Percentiles rank a stretch among this genome's conserved stretches.
Conservation (phyloP, 2,113 vertebrate genomes). For the Electrona antarctica region DNA sequence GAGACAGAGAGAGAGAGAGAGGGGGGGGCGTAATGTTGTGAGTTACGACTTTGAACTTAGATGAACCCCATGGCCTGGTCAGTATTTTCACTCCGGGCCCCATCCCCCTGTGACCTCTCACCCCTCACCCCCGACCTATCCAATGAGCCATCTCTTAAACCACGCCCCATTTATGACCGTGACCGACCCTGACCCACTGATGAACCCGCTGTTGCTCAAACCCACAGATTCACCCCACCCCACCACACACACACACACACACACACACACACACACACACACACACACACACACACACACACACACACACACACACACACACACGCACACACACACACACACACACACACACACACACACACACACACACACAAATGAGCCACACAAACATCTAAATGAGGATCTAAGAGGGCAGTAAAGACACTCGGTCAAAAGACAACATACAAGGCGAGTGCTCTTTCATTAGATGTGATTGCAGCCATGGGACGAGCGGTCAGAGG, state of each 20-base stretch:
- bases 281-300: slow-evolving; percentile 6
- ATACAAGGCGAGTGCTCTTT: slow-evolving; percentile 18
- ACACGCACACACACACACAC: neutral
- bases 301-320: slow-evolving; percentile 1
- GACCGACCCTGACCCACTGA: slow-evolving; percentile 68
- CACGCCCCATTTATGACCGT: slow-evolving; percentile 62
- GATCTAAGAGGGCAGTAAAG: slow-evolving; percentile 35
- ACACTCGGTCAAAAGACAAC: slow-evolving; percentile 23
- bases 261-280: slow-evolving; percentile 19
- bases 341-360: slow-evolving; percentile 4
- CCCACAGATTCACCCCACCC: too few species aligned
- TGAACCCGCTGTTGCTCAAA: slow-evolving; percentile 59
- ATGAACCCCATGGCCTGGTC: slow-evolving; percentile 55
- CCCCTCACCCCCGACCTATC: slow-evolving; percentile 51
- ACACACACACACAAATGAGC: slow-evolving; percentile 11
- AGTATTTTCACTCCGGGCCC: slow-evolving; percentile 56
- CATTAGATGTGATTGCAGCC: slow-evolving; percentile 33
- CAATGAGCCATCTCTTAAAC: slow-evolving; percentile 60
- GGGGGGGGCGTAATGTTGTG: slow-evolving; percentile 39
- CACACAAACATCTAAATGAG: neutral
- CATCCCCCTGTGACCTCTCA: slow-evolving; percentile 52
- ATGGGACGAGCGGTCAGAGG: slow-evolving; percentile 31
- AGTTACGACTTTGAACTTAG: slow-evolving; percentile 73
- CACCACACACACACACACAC: slow-evolving; percentile 15
- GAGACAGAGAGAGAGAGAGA: neutral